Evolutionary conservation across 1,140 invertebrate species (phyloP), one percentile per base, ranked within the genome.

Genomic region (Mycetomoellerius zeteki): DNA sequence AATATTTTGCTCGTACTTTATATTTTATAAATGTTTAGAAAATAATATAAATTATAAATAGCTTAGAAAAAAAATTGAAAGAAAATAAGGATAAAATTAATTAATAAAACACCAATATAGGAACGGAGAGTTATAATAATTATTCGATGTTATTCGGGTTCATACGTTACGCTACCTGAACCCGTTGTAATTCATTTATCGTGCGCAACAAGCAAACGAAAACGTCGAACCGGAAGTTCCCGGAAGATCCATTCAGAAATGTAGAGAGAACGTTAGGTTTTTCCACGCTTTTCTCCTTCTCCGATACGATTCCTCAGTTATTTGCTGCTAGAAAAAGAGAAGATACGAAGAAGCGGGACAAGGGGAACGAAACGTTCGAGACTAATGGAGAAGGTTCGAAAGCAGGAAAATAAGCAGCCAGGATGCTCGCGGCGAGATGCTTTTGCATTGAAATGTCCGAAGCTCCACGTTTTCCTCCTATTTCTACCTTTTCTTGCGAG

Each of bases 331-430:
- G 56, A 67, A 87, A 67, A 76, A 87, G 75, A 30, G 52, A 76
- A 60, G 30, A 64, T 73, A 8, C 6, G 54, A 2, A 6, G 33
- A 5, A n/a, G 43, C 2, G 21, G 50, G 10, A 10, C 14, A 19
- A 7, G 50, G 60, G 60, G 52, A 86, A 65, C 72, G 86, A 90
- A 90, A 90, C 88, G 88, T 85, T 89, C 89, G 88, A 89, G 88
- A 88, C 88, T 90, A 90, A 90, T 90, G 89, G 89, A 88, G 89
- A 88, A 88, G 80, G 86, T 90, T 90, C 89, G 89, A 89, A 90
- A 87, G 88, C 71, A 24, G 86, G 75, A 90, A 89, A 90, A 90
- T 90, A 90, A 90, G 89, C 89, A 88, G 64, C 80, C 73, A 24
- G 64, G 71, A 89, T 82, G 80, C 81, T 90, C 80, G 81, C 76